phyloP scores from a whole-genome alignment of 1,140 invertebrate species.

The Caenorhabditis brenneri region DNA sequence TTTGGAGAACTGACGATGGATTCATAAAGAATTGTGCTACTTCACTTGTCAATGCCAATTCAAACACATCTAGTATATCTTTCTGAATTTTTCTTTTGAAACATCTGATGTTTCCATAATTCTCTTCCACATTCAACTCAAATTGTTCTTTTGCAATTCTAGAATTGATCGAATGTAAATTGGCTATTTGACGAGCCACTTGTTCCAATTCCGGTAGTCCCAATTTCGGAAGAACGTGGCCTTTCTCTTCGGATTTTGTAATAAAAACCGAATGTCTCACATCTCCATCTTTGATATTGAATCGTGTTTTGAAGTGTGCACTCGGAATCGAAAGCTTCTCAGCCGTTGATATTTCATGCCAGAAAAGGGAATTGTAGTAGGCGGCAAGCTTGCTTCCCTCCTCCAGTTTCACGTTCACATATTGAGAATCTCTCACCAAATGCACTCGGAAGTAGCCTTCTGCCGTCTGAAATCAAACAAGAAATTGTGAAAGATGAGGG shows the following conservation, averaged over 20 bases:
- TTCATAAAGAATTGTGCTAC: not conserved
- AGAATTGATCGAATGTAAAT: conserved; percentile 3
- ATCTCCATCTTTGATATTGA: not conserved
- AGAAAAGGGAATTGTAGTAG: conserved; percentile 39
- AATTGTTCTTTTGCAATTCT: not conserved
- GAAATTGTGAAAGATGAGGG: not conserved
- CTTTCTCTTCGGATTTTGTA: not conserved
- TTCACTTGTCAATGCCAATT: not conserved
- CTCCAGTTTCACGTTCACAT: conserved; percentile 12
- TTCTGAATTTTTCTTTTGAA: not conserved
- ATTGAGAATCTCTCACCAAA: not conserved
- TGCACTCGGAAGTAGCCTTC: conserved; percentile 36
- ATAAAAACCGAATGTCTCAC: not conserved
- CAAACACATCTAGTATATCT: not conserved
- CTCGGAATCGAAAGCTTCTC: conserved; percentile 21
- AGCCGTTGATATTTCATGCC: conserved; percentile 26
- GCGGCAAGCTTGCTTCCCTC: conserved; percentile 35
- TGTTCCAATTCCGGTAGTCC: not conserved
- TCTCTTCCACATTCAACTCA: not conserved
- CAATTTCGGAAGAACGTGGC: not conserved
- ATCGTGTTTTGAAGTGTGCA: not conserved
- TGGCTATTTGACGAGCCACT: not conserved
- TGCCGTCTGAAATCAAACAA: not conserved
- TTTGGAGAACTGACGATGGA: not conserved
- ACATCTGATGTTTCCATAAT: not conserved